Evolutionary conservation across 2,888 invertebrate species (phyloP).

Genomic region (Drosophila trichaetosa): DNA sequence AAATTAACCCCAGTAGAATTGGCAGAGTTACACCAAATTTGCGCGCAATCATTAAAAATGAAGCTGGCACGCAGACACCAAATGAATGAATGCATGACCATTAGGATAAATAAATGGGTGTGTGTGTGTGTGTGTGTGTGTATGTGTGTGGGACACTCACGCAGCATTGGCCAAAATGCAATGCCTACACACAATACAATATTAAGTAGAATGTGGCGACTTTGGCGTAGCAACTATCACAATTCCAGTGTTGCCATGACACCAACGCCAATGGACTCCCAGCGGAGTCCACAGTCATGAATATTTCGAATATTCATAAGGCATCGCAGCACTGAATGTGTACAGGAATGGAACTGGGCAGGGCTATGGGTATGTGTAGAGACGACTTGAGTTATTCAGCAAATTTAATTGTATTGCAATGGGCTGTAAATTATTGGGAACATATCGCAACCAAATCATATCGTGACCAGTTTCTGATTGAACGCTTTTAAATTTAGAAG

Average conservation of each 20-base stretch:
- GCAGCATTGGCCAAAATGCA: conserved; percentile 24
- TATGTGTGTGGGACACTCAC: background rate
- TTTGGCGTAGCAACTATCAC: conserved; percentile 59
- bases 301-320: conserved; percentile 56
- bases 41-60: conserved; percentile 28
- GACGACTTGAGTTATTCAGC: conserved; percentile 57
- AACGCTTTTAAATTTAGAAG: background rate
- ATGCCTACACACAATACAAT: conserved; percentile 30
- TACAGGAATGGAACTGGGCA: background rate
- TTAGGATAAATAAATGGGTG: background rate
- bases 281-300: background rate
- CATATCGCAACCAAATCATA: background rate
- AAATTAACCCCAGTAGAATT: conserved; percentile 20
- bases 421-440: background rate
- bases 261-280: conserved; percentile 36
- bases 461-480: background rate
- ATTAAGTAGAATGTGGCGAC: conserved; percentile 53
- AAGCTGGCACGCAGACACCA: conserved; percentile 20
- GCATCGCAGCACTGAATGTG: conserved; percentile 16
- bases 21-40: conserved; percentile 16
- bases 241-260: conserved; percentile 46
- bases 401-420: conserved; percentile 2
- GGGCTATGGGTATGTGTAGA: background rate
- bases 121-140: background rate
- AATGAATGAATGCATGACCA: conserved; percentile 19